Base-by-base conservation (phyloP, 2,113 vertebrate genomes). In the Sceloporus tristichus region DNA sequence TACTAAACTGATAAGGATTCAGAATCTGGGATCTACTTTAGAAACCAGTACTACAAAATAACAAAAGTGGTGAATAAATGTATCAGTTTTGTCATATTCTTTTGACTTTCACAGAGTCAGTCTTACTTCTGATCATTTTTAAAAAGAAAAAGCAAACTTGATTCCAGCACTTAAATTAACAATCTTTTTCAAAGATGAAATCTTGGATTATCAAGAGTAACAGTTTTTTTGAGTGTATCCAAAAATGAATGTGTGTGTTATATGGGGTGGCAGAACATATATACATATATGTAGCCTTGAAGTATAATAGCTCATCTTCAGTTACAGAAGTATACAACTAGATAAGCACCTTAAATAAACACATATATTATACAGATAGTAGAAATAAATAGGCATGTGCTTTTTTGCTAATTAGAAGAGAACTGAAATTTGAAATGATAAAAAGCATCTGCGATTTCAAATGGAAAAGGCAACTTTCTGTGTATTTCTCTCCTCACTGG, bases 71-170 rank as follows among this genome's bases (percentile, higher is more conserved):
- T 42, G 34, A 79, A 73, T 48, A 79, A 38, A n/a, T 68, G 13
- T 16, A 56, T 11, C 0, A 0, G 25, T 2, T 3, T 0, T 66
- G 23, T 4, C 9, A 0, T 16, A 54, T 82, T 23, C 4, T 11
- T n/a, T 85, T 80, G 21, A 14, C 19, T 68, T 73, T 23, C 18
- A 48, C 76, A 75, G 2, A 86, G 48, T 29, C 65, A 68, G 23
- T 38, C 70, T 82, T 42, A 62, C 54, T 42, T 34, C 16, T 5
- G 19, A 14, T 0, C 79, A n/a, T 6, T 1, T 79, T 48, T 68
- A n/a, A 27, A 5, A 59, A n/a, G 25, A 62, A 38, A 76, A 14
- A 70, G 29, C 8, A 14, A 70, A 34, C 4, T 68, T 62, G 34
- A 82, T 71, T 38, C 59, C 4, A 5, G 9, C 23, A 23, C 27